Conservation (phyloP, 2,888 invertebrate genomes). For the Aricia artaxerxes region DNA sequence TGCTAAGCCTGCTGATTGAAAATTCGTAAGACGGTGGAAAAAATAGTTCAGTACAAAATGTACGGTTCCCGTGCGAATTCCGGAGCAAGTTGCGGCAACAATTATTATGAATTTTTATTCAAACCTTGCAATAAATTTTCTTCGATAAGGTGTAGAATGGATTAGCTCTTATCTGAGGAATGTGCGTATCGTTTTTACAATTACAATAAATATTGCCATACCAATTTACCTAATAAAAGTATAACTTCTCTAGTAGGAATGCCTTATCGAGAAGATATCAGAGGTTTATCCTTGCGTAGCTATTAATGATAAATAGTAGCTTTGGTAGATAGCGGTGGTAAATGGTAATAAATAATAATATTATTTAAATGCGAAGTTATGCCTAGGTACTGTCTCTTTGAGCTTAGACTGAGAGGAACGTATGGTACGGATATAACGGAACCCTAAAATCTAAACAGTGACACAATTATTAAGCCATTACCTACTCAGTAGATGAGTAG, state of each 20-base stretch:
- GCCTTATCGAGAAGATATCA: conserved; percentile 37
- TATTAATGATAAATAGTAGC: not conserved
- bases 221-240: conserved; percentile 31
- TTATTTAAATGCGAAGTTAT: no score
- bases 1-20: no score
- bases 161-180: not conserved
- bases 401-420: no score
- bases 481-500: not conserved
- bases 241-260: conserved; percentile 44
- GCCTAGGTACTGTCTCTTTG: no score
- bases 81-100: not conserved
- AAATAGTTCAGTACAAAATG: no score
- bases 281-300: conserved; percentile 14
- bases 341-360: not conserved
- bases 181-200: conserved; percentile 29
- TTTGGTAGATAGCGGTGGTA: not conserved
- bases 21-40: no score
- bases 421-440: no score
- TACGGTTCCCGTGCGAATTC: no score
- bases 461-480: no score
- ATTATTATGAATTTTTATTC: not conserved
- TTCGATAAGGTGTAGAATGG: not conserved
- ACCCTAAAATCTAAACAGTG: no score
- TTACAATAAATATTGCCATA: conserved; percentile 11
- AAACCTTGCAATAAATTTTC: not conserved